These are phyloP conservation scores for Xestia ashworthii DNA, from an alignment of 2,888 invertebrate genomes.

Conservation along the genomic window DNA sequence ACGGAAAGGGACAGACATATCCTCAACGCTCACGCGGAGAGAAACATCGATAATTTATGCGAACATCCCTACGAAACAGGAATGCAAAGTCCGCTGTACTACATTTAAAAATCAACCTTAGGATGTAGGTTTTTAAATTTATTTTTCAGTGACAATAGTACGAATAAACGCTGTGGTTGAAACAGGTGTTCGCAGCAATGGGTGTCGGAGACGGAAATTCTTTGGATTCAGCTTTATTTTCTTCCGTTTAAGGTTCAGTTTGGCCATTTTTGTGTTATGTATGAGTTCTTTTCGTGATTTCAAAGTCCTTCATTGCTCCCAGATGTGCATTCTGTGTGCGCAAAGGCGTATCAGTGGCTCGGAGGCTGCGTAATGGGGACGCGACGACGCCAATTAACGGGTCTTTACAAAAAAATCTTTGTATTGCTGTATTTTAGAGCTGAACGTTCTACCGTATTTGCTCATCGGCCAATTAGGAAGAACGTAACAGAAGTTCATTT, in stretches of 20 bases:
- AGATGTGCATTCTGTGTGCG: constrained; percentile 88
- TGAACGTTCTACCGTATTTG: constrained; percentile 55
- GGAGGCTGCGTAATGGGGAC: constrained; percentile 82
- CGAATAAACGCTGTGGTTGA: constrained; percentile 85
- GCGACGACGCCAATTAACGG: constrained; percentile 85
- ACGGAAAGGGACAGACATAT: constrained; percentile 84
- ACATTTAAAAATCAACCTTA: constrained; percentile 69
- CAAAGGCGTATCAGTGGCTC: constrained; percentile 85
- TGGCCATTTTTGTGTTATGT: background rate
- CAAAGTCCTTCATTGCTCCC: constrained; percentile 84
- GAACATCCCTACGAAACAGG: constrained; percentile 89
- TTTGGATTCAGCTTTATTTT: constrained; percentile 57
- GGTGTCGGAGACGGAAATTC: constrained; percentile 66
- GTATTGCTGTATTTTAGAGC: constrained; percentile 62
- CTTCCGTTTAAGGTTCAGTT: constrained; percentile 49
- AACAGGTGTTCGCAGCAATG: constrained; percentile 88
- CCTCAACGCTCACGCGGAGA: constrained; percentile 78
- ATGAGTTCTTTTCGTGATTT: constrained; percentile 68
- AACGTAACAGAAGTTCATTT: constrained; percentile 38
- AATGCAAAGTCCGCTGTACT: constrained; percentile 76
- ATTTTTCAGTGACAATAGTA: constrained; percentile 62
- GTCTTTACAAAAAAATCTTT: constrained; percentile 73
- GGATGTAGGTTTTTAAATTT: background rate
- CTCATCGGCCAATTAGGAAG: constrained; percentile 54
- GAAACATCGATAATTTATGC: constrained; percentile 90